Evolutionary conservation across 2,113 vertebrate genomes (phyloP), one percentile per base, ranked within the genome.

Genomic region (Butorides virescens): DNA sequence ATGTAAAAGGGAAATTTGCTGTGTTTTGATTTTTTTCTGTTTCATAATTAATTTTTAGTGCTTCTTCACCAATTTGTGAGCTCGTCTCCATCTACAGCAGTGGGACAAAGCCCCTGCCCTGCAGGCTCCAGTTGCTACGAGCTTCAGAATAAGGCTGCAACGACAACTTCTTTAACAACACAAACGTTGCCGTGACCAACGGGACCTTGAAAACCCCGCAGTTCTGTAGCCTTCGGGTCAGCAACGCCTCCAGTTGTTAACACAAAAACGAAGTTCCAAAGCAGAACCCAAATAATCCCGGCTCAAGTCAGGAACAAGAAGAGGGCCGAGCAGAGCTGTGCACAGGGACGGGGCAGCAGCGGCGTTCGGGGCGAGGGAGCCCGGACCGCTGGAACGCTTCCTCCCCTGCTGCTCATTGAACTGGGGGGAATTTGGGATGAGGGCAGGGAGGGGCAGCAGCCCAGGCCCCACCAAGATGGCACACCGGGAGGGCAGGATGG

Each of bases 61-160:
- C 30, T 62, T 52, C 46, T 59, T 59, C 25, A 39, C 39, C 19
- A 10, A 14, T 34, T 21, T 75, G 63, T 44, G 49, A 76, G 29
- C 44, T 52, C 23, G 15, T 53, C 25, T 79, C 52, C 44, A 62
- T 4, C 59, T 66, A 4, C 1, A 32, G 20, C 63, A 47, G 26
- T 12, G 21, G 37, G n/a, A 36, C 50, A 77, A 70, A 59, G 17
- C 1, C 34, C 72, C 0, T 0, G 5, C 27, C 5, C 15, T 56
- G 34, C 53, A 56, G 0, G 1, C 32, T 47, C 34, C 56, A 52
- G 26, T 47, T 61, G 17, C n/a, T 59, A 23, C 4, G 3, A n/a
- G 71, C 65, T 68, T 66, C 63, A 59, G 47, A 61, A 30, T 2
- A 5, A 70, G 72, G 34, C 1, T 74, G 65, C 30, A 70, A 26